A percentile compares a stretch with the other conserved stretches of the same genome.
Conservation (phyloP, 1,140 invertebrate species). For the Drosophila jambulina region DNA sequence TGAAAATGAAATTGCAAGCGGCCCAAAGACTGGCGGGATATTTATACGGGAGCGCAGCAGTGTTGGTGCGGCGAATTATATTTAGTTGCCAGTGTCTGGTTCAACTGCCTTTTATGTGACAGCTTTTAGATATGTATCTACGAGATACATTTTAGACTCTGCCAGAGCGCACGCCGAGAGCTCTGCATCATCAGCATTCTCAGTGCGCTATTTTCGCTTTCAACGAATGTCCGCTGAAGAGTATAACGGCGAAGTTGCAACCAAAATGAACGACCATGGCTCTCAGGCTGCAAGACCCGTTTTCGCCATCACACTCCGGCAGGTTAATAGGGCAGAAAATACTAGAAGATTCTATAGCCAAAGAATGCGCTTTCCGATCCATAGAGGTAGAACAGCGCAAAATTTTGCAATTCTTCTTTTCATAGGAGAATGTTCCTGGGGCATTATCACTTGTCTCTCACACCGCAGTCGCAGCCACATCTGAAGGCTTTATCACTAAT, state of each 20-base stretch:
- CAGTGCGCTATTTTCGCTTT: constrained; percentile 75
- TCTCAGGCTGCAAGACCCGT: constrained; percentile 23
- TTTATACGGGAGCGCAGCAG: constrained; percentile 35
- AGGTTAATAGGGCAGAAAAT: constrained; percentile 22
- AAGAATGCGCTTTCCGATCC: neutral
- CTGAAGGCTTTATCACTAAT: neutral
- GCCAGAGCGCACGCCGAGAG: constrained; percentile 37
- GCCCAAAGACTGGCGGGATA: constrained; percentile 58
- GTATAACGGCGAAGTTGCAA: constrained; percentile 41
- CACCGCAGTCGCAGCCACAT: neutral
- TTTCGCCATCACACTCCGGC: constrained; percentile 9
- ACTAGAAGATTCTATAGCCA: neutral
- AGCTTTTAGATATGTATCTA: constrained; percentile 75
- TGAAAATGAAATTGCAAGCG: constrained; percentile 80
- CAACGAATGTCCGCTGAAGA: constrained; percentile 56
- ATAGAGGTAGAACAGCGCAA: too few relatives aligned
- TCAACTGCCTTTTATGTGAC: constrained; percentile 72
- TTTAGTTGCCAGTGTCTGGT: constrained; percentile 79
- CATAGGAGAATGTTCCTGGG: too few relatives aligned
- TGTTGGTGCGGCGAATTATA: constrained; percentile 52
- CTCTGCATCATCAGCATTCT: constrained; percentile 31
- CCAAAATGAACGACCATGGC: constrained; percentile 50
- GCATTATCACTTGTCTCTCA: neutral
- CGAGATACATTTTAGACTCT: constrained; percentile 68
- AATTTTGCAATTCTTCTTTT: neutral